Conservation (phyloP, 1,140 invertebrate genomes). For the Temnothorax curvispinosus region DNA sequence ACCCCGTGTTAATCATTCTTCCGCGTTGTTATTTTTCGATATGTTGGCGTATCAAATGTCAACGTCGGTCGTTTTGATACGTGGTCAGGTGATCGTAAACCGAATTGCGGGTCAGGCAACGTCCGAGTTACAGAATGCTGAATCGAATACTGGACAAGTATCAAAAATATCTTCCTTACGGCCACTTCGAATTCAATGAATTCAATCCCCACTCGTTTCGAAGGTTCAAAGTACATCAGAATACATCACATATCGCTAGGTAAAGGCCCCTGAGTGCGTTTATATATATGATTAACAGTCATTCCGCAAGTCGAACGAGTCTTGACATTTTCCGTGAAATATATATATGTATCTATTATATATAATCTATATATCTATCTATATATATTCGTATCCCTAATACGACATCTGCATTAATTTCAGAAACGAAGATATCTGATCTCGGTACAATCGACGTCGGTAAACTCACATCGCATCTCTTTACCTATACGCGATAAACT, state of each 20-base stretch:
- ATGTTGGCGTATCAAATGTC: too few relatives aligned
- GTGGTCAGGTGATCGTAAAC: background rate
- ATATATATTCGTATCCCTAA: too few relatives aligned
- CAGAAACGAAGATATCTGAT: too few relatives aligned
- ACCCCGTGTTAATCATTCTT: conserved; percentile 40
- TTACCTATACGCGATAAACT: too few relatives aligned
- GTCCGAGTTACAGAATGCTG: background rate
- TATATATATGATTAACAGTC: background rate
- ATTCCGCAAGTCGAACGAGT: background rate
- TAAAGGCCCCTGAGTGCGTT: background rate
- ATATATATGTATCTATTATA: too few relatives aligned
- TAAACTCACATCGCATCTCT: too few relatives aligned
- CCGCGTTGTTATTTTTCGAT: background rate
- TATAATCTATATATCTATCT: too few relatives aligned
- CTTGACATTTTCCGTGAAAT: too few relatives aligned
- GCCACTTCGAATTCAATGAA: background rate
- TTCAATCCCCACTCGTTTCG: too few relatives aligned
- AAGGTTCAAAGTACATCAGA: conserved; percentile 9
- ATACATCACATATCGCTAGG: background rate
- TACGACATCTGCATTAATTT: too few relatives aligned
- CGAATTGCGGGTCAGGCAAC: background rate
- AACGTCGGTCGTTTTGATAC: background rate
- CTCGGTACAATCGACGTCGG: too few relatives aligned
- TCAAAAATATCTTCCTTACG: background rate
- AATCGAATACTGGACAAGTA: too few relatives aligned